Evolutionary conservation across 2,797 vertebrate species (phyloP).

Genomic region (Ctenopoma kingsleyae): DNA sequence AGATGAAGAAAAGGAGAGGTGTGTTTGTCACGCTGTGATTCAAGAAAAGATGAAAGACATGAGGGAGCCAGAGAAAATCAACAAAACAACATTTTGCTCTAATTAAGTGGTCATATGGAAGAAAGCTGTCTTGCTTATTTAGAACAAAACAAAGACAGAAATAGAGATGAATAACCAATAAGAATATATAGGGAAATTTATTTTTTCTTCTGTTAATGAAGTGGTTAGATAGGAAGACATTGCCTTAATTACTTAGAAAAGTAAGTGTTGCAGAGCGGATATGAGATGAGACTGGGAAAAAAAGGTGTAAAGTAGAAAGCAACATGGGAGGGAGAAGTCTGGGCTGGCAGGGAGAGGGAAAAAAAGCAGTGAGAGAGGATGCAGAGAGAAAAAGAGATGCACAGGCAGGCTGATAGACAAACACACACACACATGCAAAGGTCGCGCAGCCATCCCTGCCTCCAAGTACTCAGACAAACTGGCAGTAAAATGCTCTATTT

Average conservation of each 20-base stretch:
- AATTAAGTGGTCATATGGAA: constrained; percentile 38
- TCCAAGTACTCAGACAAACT: constrained; percentile 66
- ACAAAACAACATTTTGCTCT: constrained; percentile 26
- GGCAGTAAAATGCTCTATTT: constrained; percentile 82
- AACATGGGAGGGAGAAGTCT: constrained; percentile 9
- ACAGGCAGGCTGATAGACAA: constrained; percentile 39
- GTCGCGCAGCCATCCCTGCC: constrained; percentile 64
- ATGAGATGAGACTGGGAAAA: constrained; percentile 15
- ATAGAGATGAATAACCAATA: background rate
- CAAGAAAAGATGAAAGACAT: constrained; percentile 24
- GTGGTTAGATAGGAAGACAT: constrained; percentile 2
- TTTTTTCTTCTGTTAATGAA: constrained; percentile 14
- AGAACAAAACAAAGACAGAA: constrained; percentile 16
- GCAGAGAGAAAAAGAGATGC: constrained; percentile 12
- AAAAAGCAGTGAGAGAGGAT: background rate
- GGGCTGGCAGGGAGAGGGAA: background rate
- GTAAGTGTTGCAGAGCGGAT: constrained; percentile 17
- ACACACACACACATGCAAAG: constrained; percentile 64
- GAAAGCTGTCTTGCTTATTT: background rate
- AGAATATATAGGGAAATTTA: background rate
- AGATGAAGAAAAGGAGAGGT: constrained; percentile 13
- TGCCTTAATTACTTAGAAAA: constrained; percentile 30
- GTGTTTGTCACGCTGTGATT: constrained; percentile 16
- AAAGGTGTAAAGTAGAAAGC: constrained; percentile 16
- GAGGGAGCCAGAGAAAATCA: constrained; percentile 26